Percentiles rank a stretch among this genome's conserved stretches.
phyloP scores from a whole-genome alignment of 23 tunicate species.

The Diplosoma virens region DNA sequence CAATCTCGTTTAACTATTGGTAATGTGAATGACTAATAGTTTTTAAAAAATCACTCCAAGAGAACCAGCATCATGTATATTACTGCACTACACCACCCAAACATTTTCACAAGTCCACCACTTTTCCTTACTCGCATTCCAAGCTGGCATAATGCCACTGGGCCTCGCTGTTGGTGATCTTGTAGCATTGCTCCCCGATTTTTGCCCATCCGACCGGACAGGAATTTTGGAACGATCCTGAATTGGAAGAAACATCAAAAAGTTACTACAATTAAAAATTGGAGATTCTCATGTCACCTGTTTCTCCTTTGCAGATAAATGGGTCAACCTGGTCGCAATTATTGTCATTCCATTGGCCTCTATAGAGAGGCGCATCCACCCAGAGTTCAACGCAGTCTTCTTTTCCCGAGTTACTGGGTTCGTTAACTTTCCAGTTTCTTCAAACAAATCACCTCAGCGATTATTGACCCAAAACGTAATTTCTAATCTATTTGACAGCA shows the following conservation, averaged over 20 bases:
- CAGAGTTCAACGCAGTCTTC: constrained; percentile 93
- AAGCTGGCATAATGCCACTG: constrained; percentile 63
- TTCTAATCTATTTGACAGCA: neutral
- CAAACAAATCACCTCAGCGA: no score
- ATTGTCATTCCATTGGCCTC: constrained; percentile 88
- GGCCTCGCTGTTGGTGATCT: constrained; percentile 22
- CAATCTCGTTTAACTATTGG: no score
- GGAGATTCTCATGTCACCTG: no score
- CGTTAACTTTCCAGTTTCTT: constrained; percentile 75
- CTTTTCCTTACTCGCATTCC: constrained; percentile 54
- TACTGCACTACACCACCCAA: no score
- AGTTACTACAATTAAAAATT: neutral
- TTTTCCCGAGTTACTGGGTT: constrained; percentile 80
- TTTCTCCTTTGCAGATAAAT: constrained; percentile 65
- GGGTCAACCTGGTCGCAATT: constrained; percentile 65
- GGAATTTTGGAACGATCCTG: constrained; percentile 6
- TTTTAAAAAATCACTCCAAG: no score
- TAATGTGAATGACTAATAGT: no score
- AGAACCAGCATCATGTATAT: no score
- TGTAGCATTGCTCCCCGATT: constrained; percentile 57
- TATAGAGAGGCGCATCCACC: constrained; percentile 63
- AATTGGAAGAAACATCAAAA: neutral
- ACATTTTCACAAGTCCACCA: neutral
- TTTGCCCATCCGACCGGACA: constrained; percentile 73
- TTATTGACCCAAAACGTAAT: no score